Percentiles rank a stretch among this genome's conserved stretches.
phyloP scores from a whole-genome alignment of 2,888 invertebrate species.

The Pyrrhopygopsis socrates region DNA sequence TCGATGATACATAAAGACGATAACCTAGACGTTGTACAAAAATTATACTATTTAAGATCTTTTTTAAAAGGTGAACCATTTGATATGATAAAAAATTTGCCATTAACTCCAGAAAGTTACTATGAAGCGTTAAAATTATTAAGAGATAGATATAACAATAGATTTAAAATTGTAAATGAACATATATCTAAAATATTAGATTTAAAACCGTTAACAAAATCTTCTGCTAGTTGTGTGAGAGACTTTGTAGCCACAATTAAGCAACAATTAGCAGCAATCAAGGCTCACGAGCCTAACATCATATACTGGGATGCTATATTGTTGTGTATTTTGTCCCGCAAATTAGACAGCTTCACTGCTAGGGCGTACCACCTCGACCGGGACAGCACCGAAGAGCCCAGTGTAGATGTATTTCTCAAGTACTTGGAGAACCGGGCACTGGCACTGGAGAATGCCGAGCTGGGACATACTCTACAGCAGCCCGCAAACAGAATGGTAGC shows the following conservation, averaged over 20 bases:
- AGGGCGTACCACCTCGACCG: conserved; percentile 55
- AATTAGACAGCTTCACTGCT: conserved; percentile 61
- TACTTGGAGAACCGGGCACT: conserved; percentile 47
- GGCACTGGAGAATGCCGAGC: conserved; percentile 46
- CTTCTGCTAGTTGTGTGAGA: conserved; percentile 25
- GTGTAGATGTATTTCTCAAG: conserved; percentile 14
- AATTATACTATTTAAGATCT: conserved; percentile 41
- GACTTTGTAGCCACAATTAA: conserved; percentile 51
- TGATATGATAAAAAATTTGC: conserved; percentile 70
- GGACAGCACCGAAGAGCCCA: not conserved
- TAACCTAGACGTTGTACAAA: conserved; percentile 5
- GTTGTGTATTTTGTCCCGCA: conserved; percentile 60
- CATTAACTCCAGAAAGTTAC: conserved; percentile 56
- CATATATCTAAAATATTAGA: conserved; percentile 47
- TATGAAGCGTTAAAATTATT: conserved; percentile 34
- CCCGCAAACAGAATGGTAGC: not conserved
- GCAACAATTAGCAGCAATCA: conserved; percentile 60
- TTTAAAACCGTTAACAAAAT: conserved; percentile 20
- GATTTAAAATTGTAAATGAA: conserved; percentile 41
- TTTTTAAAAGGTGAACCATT: conserved; percentile 53
- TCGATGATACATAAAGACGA: conserved; percentile 44
- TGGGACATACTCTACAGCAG: not conserved
- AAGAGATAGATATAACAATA: conserved; percentile 55
- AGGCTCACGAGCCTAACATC: conserved; percentile 34
- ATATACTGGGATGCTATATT: conserved; percentile 61